phyloP scores from a whole-genome alignment of 1,140 invertebrate species.

The Scaptomyza graminum region DNA sequence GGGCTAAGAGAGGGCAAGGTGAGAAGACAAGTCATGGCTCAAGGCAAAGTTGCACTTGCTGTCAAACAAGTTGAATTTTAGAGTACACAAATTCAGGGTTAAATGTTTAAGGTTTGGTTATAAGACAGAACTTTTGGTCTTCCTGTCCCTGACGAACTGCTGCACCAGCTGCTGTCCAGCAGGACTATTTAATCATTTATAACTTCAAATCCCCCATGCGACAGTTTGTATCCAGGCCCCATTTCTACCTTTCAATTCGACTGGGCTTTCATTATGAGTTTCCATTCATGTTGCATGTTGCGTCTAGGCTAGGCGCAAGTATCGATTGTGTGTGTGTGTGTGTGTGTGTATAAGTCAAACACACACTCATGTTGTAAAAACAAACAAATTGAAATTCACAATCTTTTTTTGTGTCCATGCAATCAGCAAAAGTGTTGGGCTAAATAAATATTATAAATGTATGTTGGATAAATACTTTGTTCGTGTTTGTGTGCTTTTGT shows the following conservation, averaged over 20 bases:
- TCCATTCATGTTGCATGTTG: constrained; percentile 13
- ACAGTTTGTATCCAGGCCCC: background rate
- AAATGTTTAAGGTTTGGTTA: no score
- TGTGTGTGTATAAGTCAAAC: constrained; percentile 1
- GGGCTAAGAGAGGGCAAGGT: background rate
- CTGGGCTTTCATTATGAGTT: background rate
- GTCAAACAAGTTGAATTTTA: background rate
- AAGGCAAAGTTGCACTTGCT: constrained; percentile 14
- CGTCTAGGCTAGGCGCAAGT: constrained; percentile 15
- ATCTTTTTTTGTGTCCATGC: constrained; percentile 17
- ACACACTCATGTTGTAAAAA: background rate
- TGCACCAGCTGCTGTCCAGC: background rate
- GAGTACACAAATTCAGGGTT: constrained; percentile 9
- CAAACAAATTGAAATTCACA: constrained; percentile 21
- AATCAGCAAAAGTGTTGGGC: constrained; percentile 21
- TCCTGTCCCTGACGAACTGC: background rate
- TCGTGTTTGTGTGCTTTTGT: constrained; percentile 21
- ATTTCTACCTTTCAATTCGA: no score
- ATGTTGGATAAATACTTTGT: background rate
- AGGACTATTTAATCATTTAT: background rate
- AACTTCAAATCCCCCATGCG: background rate
- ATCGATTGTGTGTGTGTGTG: constrained; percentile 20
- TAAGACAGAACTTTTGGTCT: no score
- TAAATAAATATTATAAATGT: constrained; percentile 12
- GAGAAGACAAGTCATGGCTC: background rate